Percentiles rank a stretch among this genome's conserved stretches.
Conservation (phyloP, 2,888 invertebrate species). For the Stegana nigrithorax region DNA sequence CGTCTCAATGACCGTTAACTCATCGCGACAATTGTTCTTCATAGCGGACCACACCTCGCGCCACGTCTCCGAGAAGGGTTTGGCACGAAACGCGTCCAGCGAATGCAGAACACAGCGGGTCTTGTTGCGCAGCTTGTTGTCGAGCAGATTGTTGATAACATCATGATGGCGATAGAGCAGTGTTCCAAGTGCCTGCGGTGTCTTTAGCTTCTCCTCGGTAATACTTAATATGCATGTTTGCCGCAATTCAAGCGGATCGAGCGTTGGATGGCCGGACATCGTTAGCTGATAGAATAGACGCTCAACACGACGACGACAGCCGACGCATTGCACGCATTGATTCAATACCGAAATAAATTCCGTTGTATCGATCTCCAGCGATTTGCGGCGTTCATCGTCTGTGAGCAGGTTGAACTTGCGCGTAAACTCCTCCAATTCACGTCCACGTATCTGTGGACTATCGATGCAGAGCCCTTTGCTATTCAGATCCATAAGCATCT, state of each 20-base stretch:
- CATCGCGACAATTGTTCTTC: slow-evolving; percentile 82
- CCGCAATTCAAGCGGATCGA: slow-evolving; percentile 87
- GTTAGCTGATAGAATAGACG: slow-evolving; percentile 87
- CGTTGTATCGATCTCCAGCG: slow-evolving; percentile 84
- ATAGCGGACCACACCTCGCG: slow-evolving; percentile 88
- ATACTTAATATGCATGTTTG: slow-evolving; percentile 82
- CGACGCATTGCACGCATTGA: slow-evolving; percentile 94
- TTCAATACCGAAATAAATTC: slow-evolving; percentile 87
- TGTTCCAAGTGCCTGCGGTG: slow-evolving; percentile 84
- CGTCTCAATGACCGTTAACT: slow-evolving; percentile 88
- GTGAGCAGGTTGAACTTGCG: slow-evolving; percentile 84
- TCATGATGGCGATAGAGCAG: slow-evolving; percentile 88
- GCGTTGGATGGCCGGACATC: slow-evolving; percentile 85
- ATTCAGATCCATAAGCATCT: slow-evolving; percentile 95
- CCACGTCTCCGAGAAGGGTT: slow-evolving; percentile 81
- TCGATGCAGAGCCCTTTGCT: slow-evolving; percentile 87
- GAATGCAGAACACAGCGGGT: slow-evolving; percentile 91
- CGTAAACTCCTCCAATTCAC: slow-evolving; percentile 87
- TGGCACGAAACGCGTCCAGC: slow-evolving; percentile 85
- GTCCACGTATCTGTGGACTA: slow-evolving; percentile 82
- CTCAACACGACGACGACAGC: slow-evolving; percentile 92
- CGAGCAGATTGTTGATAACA: slow-evolving; percentile 81
- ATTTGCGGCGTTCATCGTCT: slow-evolving; percentile 81
- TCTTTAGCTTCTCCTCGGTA: slow-evolving; percentile 81
- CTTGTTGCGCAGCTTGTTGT: slow-evolving; percentile 88